Conservation (phyloP, 2,113 vertebrate species). For the Procavia capensis region DNA sequence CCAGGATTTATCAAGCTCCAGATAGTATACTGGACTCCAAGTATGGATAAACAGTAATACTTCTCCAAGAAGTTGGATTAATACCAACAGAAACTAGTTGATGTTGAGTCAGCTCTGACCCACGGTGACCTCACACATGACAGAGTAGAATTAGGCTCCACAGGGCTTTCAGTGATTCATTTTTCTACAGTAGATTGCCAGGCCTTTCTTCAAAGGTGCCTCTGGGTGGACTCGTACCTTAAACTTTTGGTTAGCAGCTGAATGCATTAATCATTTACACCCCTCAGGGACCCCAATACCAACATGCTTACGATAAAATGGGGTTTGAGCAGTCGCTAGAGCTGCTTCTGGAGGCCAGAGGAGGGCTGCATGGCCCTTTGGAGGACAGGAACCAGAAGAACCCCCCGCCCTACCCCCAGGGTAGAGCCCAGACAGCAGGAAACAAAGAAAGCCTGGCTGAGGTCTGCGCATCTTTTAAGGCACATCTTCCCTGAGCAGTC, state of each 20-base stretch:
- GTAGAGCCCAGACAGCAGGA: background rate
- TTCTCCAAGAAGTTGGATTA: background rate
- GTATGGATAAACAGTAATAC: accelerated
- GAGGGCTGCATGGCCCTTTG: background rate
- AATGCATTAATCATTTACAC: too few relatives aligned
- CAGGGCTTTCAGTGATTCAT: background rate
- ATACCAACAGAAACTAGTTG: background rate
- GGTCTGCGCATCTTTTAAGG: accelerated
- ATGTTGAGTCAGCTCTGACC: background rate
- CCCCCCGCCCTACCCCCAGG: background rate
- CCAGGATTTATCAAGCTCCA: accelerated
- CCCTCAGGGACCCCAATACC: too few relatives aligned
- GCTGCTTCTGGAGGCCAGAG: background rate
- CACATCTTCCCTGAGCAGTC: background rate
- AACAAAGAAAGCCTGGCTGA: background rate
- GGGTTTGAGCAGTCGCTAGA: accelerated
- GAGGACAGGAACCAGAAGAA: background rate
- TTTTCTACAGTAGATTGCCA: background rate
- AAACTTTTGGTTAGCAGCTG: background rate
- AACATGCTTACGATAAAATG: accelerated
- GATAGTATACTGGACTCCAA: background rate
- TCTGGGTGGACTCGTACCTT: background rate
- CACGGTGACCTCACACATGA: background rate
- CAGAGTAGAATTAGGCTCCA: background rate
- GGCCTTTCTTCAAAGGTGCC: background rate